A percentile compares a stretch with the other conserved stretches of the same genome.
phyloP scores from a whole-genome alignment of 2,113 vertebrate genomes.

The Orycteropus afer region DNA sequence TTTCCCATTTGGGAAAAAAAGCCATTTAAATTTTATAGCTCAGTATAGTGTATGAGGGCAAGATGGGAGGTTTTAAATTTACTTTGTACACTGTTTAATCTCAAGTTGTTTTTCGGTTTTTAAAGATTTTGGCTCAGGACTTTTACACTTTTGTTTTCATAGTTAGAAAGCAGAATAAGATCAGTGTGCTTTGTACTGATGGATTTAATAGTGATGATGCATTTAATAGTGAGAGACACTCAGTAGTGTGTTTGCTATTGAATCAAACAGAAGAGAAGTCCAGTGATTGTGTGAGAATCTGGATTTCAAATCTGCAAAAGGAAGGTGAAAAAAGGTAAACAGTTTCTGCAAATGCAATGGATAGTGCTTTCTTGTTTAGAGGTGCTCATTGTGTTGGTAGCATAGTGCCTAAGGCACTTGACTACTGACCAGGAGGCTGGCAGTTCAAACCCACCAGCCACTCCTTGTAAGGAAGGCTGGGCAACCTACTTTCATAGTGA shows the following conservation, averaged over 20 bases:
- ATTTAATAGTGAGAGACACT: conserved; percentile 46
- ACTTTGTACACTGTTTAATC: neutral
- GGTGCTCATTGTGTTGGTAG: neutral
- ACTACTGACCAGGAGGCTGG: no score
- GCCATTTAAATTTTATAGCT: neutral
- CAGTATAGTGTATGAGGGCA: neutral
- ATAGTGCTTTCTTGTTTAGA: no score
- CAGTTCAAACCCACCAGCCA: no score
- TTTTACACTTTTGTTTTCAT: conserved; percentile 47
- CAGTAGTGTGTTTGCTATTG: conserved; percentile 78
- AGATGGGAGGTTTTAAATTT: neutral
- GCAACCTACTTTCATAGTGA: no score
- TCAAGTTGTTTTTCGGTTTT: neutral
- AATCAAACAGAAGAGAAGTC: conserved; percentile 80
- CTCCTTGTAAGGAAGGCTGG: no score
- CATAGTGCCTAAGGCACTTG: no score
- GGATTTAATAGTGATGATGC: no score
- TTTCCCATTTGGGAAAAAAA: conserved; percentile 18
- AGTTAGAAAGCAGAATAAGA: conserved; percentile 67
- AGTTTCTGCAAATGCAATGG: no score
- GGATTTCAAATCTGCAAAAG: conserved; percentile 84
- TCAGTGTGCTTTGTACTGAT: conserved; percentile 55
- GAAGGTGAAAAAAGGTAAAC: conserved; percentile 77
- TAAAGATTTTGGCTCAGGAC: neutral
- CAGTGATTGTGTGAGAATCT: conserved; percentile 81